Evolutionary conservation across 2,113 vertebrate species (phyloP), one percentile per base, ranked within the genome.

Genomic region (Hylia prasina): DNA sequence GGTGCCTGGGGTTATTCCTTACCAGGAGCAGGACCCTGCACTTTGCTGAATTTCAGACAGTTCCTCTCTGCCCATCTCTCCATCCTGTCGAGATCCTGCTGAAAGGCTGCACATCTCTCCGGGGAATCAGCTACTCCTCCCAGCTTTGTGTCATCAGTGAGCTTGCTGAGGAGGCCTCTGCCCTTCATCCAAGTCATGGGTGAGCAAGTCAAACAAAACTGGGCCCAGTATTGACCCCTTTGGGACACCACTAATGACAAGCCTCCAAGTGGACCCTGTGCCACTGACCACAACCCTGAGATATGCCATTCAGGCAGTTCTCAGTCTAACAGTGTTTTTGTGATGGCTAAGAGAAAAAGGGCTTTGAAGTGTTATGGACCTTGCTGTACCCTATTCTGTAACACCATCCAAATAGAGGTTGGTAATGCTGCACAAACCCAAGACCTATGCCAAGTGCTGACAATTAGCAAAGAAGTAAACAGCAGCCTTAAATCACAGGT

Each of bases 81-180:
- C 22, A 60, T 18, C 27, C 33, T 53, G 7, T 15, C 0, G 0
- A 54, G 23, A 11, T 45, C 15, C 30, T 11, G 17, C 75, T 40
- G n/a, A 47, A 63, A n/a, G 20, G 19, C 30, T 71, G 8, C 56
- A 40, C 28, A 40, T 14, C 10, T 2, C 28, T 40, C n/a, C n/a
- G 20, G n/a, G 16, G 2, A 5, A 54, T 63, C 2, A 0, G 28
- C n/a, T 39, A 7, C 24, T 25, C 7, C 56, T 47, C 16, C 24
- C 30, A 48, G 13, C 22, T 21, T 14, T 63, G 39, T 61, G 75
- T 8, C 5, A 11, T 17, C 65, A 47, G 20, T 21, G 56, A 63
- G 8, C 20, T 40, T n/a, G 9, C n/a, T 70, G 48, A 63, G n/a
- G 56, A 39, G 40, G 6, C 5, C 4, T 40, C 65, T 79, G 10